Evolutionary conservation across 2,113 vertebrate species (phyloP).

Genomic region (Datnioides undecimradiatus): DNA sequence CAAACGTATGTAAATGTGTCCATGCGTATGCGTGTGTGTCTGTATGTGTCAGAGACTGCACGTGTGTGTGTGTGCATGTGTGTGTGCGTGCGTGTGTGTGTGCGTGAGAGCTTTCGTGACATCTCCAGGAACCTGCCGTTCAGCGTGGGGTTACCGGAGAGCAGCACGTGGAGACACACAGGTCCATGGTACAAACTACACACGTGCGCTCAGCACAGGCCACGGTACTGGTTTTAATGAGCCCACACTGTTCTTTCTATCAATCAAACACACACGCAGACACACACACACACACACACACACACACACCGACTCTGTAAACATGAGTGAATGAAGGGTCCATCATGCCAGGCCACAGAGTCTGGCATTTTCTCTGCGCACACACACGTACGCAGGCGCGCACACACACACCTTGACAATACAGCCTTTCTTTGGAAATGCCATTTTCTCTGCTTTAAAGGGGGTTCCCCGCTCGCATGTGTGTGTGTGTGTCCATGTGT

Average conservation of each 20-base stretch:
- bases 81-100: not conserved
- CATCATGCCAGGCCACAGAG: constrained; percentile 68
- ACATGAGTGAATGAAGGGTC: constrained; percentile 57
- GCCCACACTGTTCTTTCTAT: constrained; percentile 58
- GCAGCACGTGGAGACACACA: constrained; percentile 41
- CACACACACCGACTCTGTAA: constrained; percentile 41
- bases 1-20: not conserved
- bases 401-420: constrained; percentile 72
- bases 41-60: not conserved
- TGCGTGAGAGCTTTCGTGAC: constrained; percentile 2
- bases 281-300: constrained; percentile 30
- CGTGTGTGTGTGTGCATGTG: not conserved
- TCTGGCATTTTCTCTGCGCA: constrained; percentile 37
- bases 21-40: not conserved
- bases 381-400: constrained; percentile 17
- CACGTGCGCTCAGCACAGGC: constrained; percentile 39
- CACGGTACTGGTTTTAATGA: constrained; percentile 44
- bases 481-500: constrained; percentile 22
- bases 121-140: not conserved
- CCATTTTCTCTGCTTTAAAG: constrained; percentile 72
- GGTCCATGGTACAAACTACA: constrained; percentile 1
- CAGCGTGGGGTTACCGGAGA: not conserved
- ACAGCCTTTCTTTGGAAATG: constrained; percentile 72
- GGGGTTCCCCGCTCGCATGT: constrained; percentile 65
- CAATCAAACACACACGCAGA: constrained; percentile 37